Base-by-base conservation (phyloP, 2,113 vertebrate genomes). In the Rhea pennata region DNA sequence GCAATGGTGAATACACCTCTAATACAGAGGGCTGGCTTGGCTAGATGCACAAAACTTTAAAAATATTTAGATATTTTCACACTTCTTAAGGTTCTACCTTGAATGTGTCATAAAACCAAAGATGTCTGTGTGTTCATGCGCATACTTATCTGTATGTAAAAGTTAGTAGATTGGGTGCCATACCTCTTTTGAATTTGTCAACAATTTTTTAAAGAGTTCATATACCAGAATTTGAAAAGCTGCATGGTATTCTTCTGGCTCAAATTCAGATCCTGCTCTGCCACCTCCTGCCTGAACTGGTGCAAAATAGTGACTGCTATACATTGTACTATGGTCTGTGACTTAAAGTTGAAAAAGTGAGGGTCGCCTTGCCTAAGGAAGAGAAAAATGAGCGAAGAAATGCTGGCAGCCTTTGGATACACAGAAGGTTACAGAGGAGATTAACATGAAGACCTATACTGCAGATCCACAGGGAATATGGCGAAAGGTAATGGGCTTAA, bases 401-500 rank as follows among this genome's bases (percentile, higher is more conserved):
- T 44, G 2, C 10, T 61, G 51, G 39, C 14, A 46, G 10, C 7
- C 76, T 86, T 80, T 7, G 51, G 69, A 26, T 66, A 24, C 19
- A 8, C 42, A 21, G 66, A 51, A 50, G 36, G 31, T 66, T 91
- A 53, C 59, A 72, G 53, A 58, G 13, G 91, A 85, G 36, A 42
- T 65, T 44, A 80, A 62, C n/a, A 44, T 76, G 48, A 77, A 42
- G 72, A n/a, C 51, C 54, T 20, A 40, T 84, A 74, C 93, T 44
- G 64, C 53, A 87, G 72, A 88, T 84, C 87, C 44, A 44, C 0
- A 2, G 84, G 64, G 64, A 76, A 90, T 86, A 81, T 73, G 74
- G 59, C 36, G 53, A 66, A 92, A 87, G 50, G 54, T 89, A 88
- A 80, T 69, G 59, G 50, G 50, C 77, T 88, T 70, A 77, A 92